Conservation (phyloP, 1,140 invertebrate genomes). For the Andrena cerasifolii region DNA sequence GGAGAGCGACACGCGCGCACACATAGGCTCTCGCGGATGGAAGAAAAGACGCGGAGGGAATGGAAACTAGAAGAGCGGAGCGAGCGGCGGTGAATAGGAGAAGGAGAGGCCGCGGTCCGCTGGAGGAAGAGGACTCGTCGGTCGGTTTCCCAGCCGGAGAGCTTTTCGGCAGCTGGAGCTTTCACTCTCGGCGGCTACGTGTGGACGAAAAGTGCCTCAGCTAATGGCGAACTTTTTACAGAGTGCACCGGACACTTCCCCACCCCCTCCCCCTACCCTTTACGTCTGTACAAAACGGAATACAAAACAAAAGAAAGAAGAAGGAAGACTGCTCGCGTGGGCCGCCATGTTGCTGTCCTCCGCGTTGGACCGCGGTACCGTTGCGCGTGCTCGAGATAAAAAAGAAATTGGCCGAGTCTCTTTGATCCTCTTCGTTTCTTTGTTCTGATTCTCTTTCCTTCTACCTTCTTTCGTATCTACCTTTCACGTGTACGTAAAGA, state of each 20-base stretch:
- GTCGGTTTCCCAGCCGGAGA: not conserved
- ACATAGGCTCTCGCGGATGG: not conserved
- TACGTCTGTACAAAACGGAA: conserved; percentile 11
- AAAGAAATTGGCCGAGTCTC: no score
- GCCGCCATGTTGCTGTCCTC: conserved; percentile 34
- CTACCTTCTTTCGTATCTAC: conserved; percentile 21
- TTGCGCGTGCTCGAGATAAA: conserved; percentile 14
- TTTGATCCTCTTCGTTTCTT: conserved; percentile 15
- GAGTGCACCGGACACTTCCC: conserved; percentile 42
- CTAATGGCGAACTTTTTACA: conserved; percentile 30
- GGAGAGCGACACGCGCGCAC: not conserved
- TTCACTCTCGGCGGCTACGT: conserved; percentile 18
- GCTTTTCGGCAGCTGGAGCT: conserved; percentile 44
- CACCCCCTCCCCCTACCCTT: not conserved
- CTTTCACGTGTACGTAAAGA: conserved; percentile 42
- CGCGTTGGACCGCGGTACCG: conserved; percentile 16
- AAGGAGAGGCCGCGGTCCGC: conserved; percentile 26
- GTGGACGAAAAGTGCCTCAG: conserved; percentile 43
- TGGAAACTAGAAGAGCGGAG: not conserved
- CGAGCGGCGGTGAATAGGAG: not conserved
- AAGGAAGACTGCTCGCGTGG: not conserved
- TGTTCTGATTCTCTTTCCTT: conserved; percentile 24
- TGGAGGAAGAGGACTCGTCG: conserved; percentile 12
- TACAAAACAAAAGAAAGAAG: conserved; percentile 18
- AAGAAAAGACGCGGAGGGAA: conserved; percentile 7